Evolutionary conservation across 1,140 invertebrate genomes (phyloP).

Genomic region (Ectropis grisescens): DNA sequence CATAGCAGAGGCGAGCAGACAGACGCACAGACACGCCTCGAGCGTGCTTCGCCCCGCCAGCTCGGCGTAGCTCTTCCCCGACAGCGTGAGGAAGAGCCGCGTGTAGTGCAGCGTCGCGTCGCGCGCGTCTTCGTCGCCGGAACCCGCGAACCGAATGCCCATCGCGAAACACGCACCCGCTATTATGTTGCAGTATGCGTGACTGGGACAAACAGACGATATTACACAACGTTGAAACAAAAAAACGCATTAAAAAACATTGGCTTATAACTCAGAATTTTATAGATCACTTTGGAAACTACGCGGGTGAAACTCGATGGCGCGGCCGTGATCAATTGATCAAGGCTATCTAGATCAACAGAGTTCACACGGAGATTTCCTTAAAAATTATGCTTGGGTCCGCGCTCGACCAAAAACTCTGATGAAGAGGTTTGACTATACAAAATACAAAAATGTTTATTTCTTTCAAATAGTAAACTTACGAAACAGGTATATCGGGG

Average conservation of each 20-base stretch:
- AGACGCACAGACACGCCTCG: conserved; percentile 89
- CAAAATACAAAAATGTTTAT: too few species aligned
- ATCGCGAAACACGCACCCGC: conserved; percentile 95
- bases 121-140: conserved; percentile 86
- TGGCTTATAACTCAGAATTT: too few species aligned
- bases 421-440: too few species aligned
- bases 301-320: too few species aligned
- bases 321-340: too few species aligned
- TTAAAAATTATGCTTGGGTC: too few species aligned
- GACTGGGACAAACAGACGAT: conserved; percentile 70
- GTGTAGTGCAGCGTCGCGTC: conserved; percentile 79
- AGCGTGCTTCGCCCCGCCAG: conserved; percentile 91
- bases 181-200: conserved; percentile 96
- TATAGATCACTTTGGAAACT: too few species aligned
- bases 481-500: too few species aligned
- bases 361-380: too few species aligned
- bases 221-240: neutral
- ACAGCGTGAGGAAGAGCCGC: conserved; percentile 73
- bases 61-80: conserved; percentile 78
- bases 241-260: neutral
- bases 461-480: too few species aligned
- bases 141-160: conserved; percentile 94
- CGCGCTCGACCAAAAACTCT: too few species aligned
- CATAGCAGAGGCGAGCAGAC: conserved; percentile 85
- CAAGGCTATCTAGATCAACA: too few species aligned